phyloP scores from a whole-genome alignment of 2,113 vertebrate genomes.

The Scomber colias region DNA sequence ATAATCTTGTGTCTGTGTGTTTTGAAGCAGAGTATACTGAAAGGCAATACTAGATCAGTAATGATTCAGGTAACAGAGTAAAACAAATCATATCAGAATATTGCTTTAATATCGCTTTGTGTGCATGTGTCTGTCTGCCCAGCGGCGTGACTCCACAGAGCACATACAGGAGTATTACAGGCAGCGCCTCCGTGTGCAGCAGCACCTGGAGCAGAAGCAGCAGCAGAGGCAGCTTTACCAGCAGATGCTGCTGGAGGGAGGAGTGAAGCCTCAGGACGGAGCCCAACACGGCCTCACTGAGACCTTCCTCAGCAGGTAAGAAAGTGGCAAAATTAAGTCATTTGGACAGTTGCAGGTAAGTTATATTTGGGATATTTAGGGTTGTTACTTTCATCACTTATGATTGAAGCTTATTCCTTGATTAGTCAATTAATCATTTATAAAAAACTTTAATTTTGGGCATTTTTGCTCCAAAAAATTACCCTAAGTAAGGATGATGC shows the following conservation, averaged over 20 bases:
- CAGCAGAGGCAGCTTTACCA: constrained; percentile 96
- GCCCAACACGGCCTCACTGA: constrained; percentile 95
- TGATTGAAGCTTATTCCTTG: too few species aligned
- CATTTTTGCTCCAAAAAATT: not conserved
- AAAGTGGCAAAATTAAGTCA: too few species aligned
- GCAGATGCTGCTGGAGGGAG: constrained; percentile 97
- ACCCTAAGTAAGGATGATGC: not conserved
- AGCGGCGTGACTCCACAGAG: constrained; percentile 86
- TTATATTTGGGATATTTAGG: too few species aligned
- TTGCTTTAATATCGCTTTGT: not conserved
- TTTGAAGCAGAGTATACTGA: constrained; percentile 1
- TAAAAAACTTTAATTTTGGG: too few species aligned
- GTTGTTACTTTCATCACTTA: too few species aligned
- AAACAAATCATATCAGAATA: not conserved
- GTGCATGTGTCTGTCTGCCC: constrained; percentile 11
- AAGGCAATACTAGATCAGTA: constrained; percentile 2
- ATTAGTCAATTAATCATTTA: too few species aligned
- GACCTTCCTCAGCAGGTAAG: constrained; percentile 95
- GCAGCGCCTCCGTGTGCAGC: constrained; percentile 95
- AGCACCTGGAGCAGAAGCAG: constrained; percentile 98
- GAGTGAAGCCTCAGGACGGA: constrained; percentile 92
- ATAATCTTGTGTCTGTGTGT: constrained; percentile 6
- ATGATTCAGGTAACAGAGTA: constrained; percentile 8
- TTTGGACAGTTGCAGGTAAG: not conserved
- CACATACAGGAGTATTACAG: constrained; percentile 97